Evolutionary conservation across 2,888 invertebrate species (phyloP).

Genomic region (Imbricaverruca yamaguchii): DNA sequence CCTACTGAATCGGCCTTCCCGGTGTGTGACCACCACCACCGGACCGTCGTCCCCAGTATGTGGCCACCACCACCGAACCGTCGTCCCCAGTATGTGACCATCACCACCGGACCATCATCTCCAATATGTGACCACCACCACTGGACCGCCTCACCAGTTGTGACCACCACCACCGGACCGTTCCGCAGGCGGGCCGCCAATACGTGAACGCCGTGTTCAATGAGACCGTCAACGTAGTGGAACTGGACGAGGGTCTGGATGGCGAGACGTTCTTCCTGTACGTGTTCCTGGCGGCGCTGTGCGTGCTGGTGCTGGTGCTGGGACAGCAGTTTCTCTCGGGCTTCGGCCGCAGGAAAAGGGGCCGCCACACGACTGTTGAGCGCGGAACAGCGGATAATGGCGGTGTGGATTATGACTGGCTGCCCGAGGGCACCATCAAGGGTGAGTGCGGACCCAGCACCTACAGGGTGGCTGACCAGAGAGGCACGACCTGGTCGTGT

Average conservation of each 20-base stretch:
- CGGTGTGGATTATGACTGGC: constrained; percentile 97
- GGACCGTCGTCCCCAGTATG: no score
- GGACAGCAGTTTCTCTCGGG: constrained; percentile 82
- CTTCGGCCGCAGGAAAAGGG: constrained; percentile 59
- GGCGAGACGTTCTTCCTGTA: constrained; percentile 99
- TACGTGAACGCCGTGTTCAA: constrained; percentile 91
- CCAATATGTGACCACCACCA: no score
- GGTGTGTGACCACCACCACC: no score
- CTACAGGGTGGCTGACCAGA: no score
- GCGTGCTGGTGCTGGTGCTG: constrained; percentile 73
- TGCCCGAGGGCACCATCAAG: constrained; percentile 56
- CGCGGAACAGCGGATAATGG: constrained; percentile 26
- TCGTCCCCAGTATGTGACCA: no score
- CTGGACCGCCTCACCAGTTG: no score
- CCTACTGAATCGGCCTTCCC: no score
- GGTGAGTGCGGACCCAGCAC: not conserved
- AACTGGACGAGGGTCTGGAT: constrained; percentile 93
- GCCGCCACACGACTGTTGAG: constrained; percentile 40
- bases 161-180: no score
- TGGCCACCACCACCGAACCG: no score
- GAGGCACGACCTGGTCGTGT: no score
- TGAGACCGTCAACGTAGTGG: constrained; percentile 91
- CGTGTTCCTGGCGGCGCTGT: constrained; percentile 83
- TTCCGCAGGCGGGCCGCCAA: constrained; percentile 47
- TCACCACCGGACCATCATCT: no score